Conservation (phyloP, 1,140 invertebrate species). For the Lepeophtheirus salmonis region DNA sequence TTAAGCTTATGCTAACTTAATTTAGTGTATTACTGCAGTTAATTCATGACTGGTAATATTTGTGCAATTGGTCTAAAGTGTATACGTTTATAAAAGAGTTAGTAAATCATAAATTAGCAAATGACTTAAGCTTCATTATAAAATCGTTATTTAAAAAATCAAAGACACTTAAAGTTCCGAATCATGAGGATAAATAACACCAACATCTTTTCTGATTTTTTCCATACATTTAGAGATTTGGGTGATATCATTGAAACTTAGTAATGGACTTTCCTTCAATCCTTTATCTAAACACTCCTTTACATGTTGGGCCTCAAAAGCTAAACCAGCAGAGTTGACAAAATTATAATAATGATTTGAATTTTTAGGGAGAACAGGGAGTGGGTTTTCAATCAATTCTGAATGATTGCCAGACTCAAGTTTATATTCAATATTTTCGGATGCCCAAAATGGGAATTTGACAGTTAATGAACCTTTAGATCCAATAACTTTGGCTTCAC, state of each 20-base stretch:
- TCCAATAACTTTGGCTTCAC: constrained; percentile 4
- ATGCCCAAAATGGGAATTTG: not conserved
- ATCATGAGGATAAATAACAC: constrained; percentile 40
- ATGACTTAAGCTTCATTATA: too few relatives aligned
- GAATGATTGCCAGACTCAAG: not conserved
- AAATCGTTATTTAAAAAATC: too few relatives aligned
- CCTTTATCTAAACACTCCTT: constrained; percentile 29
- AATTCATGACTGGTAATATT: too few relatives aligned
- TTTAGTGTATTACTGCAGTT: too few relatives aligned
- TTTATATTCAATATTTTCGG: not conserved
- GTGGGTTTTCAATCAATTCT: not conserved
- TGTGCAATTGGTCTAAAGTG: too few relatives aligned
- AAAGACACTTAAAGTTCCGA: too few relatives aligned
- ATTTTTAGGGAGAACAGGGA: not conserved
- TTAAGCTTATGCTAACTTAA: too few relatives aligned
- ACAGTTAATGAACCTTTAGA: constrained; percentile 1
- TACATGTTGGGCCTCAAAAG: constrained; percentile 24
- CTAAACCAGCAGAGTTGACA: constrained; percentile 22
- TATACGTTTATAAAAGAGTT: too few relatives aligned
- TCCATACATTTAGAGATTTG: constrained; percentile 43
- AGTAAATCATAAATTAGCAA: too few relatives aligned
- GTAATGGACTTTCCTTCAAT: constrained; percentile 37
- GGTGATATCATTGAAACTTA: constrained; percentile 39
- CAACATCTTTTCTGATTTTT: constrained; percentile 41
- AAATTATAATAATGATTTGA: constrained; percentile 20